Evolutionary conservation across 1,140 invertebrate genomes (phyloP).

Genomic region (Holcopasites calliopsidis): DNA sequence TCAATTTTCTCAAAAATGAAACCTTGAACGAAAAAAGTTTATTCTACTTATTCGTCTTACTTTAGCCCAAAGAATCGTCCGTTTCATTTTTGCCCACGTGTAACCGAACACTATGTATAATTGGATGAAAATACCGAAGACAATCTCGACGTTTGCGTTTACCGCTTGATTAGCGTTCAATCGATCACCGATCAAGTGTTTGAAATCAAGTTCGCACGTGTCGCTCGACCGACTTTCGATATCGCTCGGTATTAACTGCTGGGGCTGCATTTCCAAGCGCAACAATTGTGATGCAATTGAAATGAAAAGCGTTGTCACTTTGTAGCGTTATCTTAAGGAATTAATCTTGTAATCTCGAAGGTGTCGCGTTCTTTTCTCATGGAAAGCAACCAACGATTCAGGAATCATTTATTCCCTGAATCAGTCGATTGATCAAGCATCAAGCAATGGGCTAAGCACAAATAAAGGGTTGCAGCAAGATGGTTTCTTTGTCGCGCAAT

Average conservation of each 20-base stretch:
- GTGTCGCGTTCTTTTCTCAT: background rate
- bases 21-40: too few species aligned
- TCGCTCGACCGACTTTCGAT: background rate
- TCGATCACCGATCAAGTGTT: background rate
- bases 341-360: background rate
- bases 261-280: slow-evolving; percentile 8
- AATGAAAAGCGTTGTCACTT: background rate
- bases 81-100: too few species aligned
- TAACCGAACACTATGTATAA: too few species aligned
- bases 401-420: too few species aligned
- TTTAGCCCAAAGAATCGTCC: too few species aligned
- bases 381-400: too few species aligned
- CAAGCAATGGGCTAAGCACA: too few species aligned
- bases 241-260: slow-evolving; percentile 1
- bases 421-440: too few species aligned
- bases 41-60: too few species aligned
- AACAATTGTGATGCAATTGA: slow-evolving; percentile 7
- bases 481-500: too few species aligned
- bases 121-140: background rate
- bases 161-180: background rate
- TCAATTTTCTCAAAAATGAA: too few species aligned
- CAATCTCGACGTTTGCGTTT: background rate
- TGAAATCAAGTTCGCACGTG: background rate
- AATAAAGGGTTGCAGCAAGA: too few species aligned
- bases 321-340: background rate